phyloP scores from a whole-genome alignment of 2,113 vertebrate genomes.

The Coracopsis vasa region DNA sequence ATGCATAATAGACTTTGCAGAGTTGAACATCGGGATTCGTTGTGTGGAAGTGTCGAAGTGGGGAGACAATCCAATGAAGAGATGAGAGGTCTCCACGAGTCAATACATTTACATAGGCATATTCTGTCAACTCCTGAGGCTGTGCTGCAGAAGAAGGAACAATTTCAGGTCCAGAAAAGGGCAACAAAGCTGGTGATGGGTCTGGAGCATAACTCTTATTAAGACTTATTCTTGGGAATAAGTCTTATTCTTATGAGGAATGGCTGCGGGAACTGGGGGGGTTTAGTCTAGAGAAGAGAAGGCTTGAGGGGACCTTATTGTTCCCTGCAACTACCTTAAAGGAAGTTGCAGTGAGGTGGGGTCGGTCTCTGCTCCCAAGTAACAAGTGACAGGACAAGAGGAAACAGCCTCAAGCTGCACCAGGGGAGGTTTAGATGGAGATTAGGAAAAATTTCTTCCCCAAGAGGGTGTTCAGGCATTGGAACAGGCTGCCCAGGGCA shows the following conservation, averaged over 20 bases:
- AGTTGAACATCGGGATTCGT: conserved; percentile 66
- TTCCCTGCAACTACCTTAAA: background rate
- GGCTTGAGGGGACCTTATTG: background rate
- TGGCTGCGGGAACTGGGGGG: background rate
- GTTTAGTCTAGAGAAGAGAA: background rate
- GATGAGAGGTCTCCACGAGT: conserved; percentile 94
- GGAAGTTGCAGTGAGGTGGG: background rate
- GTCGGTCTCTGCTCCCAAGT: background rate
- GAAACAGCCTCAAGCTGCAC: background rate
- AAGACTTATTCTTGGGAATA: background rate
- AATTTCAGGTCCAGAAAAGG: background rate
- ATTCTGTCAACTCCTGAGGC: conserved; percentile 78
- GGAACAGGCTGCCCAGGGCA: background rate
- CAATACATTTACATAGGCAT: conserved; percentile 89
- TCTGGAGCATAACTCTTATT: background rate
- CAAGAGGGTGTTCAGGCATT: background rate
- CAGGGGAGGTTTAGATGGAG: background rate
- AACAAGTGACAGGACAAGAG: background rate
- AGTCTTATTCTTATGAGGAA: background rate
- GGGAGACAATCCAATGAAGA: conserved; percentile 90
- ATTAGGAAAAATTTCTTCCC: background rate
- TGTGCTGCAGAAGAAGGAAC: conserved; percentile 67
- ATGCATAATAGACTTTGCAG: conserved; percentile 88
- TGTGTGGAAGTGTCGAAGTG: conserved; percentile 74
- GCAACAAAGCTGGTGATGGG: background rate